Evolutionary conservation across 2,113 vertebrate genomes (phyloP).

Genomic region (Nibea albiflora): DNA sequence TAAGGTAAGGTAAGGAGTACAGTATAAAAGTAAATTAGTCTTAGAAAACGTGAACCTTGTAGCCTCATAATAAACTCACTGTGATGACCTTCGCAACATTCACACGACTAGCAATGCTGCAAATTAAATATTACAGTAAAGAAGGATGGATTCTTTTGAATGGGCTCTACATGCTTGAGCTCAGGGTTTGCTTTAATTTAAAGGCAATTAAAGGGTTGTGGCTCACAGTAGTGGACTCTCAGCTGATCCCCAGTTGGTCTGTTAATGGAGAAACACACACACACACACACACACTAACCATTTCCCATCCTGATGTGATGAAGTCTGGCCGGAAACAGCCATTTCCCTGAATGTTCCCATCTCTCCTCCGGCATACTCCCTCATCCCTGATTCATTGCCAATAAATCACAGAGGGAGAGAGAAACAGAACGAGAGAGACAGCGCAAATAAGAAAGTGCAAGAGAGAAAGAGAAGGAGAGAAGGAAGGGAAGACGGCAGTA

Average conservation of each 20-base stretch:
- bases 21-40: background rate
- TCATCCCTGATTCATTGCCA: constrained; percentile 79
- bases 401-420: constrained; percentile 75
- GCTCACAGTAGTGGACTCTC: constrained; percentile 32
- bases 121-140: constrained; percentile 33
- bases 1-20: background rate
- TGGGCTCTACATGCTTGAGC: background rate
- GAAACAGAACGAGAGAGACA: constrained; percentile 37
- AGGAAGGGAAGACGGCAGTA: constrained; percentile 19
- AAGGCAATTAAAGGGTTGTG: constrained; percentile 52
- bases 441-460: constrained; percentile 4
- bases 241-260: constrained; percentile 49
- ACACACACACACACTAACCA: constrained; percentile 47
- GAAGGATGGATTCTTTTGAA: background rate
- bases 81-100: background rate
- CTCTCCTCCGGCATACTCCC: constrained; percentile 72
- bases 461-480: constrained; percentile 33
- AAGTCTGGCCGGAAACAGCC: constrained; percentile 80
- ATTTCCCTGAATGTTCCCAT: constrained; percentile 80
- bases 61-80: constrained; percentile 7
- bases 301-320: constrained; percentile 79
- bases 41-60: constrained; percentile 10
- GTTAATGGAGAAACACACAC: constrained; percentile 39
- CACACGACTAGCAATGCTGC: background rate
- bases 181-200: constrained; percentile 33